Base-by-base conservation (phyloP, 1,140 invertebrate genomes). In the Mylabris phalerata region DNA sequence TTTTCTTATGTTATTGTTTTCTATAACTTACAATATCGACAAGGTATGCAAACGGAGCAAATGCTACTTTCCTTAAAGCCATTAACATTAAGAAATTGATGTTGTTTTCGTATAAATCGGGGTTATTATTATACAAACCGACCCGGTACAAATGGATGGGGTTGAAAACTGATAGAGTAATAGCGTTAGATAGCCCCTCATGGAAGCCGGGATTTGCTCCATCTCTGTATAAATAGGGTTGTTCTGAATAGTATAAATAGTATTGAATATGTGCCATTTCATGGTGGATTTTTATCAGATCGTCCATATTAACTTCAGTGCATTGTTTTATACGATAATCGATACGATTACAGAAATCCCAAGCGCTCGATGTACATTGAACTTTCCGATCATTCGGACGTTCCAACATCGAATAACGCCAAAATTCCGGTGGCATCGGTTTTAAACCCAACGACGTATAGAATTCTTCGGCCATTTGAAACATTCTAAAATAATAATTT, bases 311-410 rank as follows among this genome's bases (percentile, higher is more conserved):
- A 0, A 93, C 80, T 68, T 87, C 82, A 0, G 92, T 92, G 70
- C 93, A 97, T 74, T 93, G 89, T 71, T 95, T 95, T 50, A 96
- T 93, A 67, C 93, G 24, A 69, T 85, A 92, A 73, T 93, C 90
- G 26, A 86, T 79, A 63, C 80, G 77, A 68, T 92, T 89, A 68
- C 87, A 93, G 75, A 94, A 90, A 75, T 95, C 92, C 86, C 88
- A 92, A 2, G 92, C 91, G 57, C 89, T 91, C 0, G 92, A 83
- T 27, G 90, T 90, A 66, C 93, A 95, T 52, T 89, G 85, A 0
- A 88, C 82, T 57, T 86, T 82, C 63, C 85, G 75, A 47, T 89
- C 82, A n/a, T 79, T 69, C 0, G 88, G 88, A 61, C 84, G 82
- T 57, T 84, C 83, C 27, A 91, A 75, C 75, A 92, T 79, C 0